Evolutionary conservation across 2,113 vertebrate species (phyloP).

Genomic region (Salvelinus alpinus): DNA sequence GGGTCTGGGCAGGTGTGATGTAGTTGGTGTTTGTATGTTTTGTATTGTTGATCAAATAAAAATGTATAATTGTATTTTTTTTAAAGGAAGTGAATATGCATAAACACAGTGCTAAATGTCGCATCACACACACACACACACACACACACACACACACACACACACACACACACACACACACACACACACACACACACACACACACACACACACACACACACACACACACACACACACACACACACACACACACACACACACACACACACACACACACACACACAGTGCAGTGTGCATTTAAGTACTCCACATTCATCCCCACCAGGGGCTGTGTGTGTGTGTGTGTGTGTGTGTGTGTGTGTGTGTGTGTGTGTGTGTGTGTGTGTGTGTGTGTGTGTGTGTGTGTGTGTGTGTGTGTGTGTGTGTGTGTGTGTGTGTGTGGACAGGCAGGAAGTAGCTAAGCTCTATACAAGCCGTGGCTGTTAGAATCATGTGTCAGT

Average conservation of each 20-base stretch:
- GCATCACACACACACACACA: too few relatives aligned
- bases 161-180: not conserved
- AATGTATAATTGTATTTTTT: too few relatives aligned
- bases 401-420: not conserved
- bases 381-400: not conserved
- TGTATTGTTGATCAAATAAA: too few relatives aligned
- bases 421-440: not conserved
- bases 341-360: constrained; percentile 2
- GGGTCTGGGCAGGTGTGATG: too few relatives aligned
- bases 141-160: too few relatives aligned
- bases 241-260: too few relatives aligned
- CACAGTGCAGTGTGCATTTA: not conserved
- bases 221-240: too few relatives aligned
- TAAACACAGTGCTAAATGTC: not conserved
- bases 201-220: too few relatives aligned
- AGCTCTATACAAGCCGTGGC: constrained; percentile 15
- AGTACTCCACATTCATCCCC: not conserved
- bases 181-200: not conserved
- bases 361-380: not conserved
- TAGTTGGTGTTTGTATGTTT: too few relatives aligned
- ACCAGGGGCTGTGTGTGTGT: constrained; percentile 4
- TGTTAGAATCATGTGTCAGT: constrained; percentile 34
- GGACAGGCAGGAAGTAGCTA: constrained; percentile 9
- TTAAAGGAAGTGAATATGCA: not conserved
- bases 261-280: too few relatives aligned